Percentiles rank a stretch among this genome's conserved stretches.
Conservation (phyloP, 2,888 invertebrate genomes). For the Rhingia rostrata region DNA sequence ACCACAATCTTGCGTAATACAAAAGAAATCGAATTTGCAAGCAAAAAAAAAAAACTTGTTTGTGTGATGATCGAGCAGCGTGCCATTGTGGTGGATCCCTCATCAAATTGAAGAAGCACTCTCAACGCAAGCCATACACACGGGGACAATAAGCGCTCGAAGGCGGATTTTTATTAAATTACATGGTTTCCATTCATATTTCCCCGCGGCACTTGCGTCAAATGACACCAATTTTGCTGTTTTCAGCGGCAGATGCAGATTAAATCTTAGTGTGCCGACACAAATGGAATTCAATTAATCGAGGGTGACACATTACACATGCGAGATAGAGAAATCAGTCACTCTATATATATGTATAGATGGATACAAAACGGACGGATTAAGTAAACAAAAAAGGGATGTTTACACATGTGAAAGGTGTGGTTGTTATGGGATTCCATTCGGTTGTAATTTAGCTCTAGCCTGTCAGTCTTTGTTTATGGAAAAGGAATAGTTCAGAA, state of each 20-base stretch:
- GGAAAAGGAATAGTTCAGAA: neutral
- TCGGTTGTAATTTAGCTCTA: neutral
- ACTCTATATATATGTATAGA: neutral
- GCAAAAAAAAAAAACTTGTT: slow-evolving; percentile 30
- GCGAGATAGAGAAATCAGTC: neutral
- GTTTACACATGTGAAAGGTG: slow-evolving; percentile 4
- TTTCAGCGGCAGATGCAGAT: slow-evolving; percentile 42
- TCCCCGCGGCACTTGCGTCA: slow-evolving; percentile 40
- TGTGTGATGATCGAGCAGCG: slow-evolving; percentile 17
- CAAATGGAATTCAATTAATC: slow-evolving; percentile 53
- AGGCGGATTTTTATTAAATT: slow-evolving; percentile 32
- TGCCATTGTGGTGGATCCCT: slow-evolving; percentile 20
- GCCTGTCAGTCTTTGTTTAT: slow-evolving; percentile 46
- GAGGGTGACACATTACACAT: slow-evolving; percentile 2
- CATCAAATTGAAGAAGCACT: slow-evolving; percentile 28
- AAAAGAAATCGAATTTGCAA: slow-evolving; percentile 53
- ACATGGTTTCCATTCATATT: neutral
- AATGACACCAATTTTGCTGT: slow-evolving; percentile 36
- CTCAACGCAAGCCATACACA: slow-evolving; percentile 10
- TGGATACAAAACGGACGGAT: neutral
- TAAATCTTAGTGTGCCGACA: slow-evolving; percentile 45
- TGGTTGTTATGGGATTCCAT: neutral
- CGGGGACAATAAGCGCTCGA: slow-evolving; percentile 4
- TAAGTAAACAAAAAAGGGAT: slow-evolving; percentile 17
- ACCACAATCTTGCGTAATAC: slow-evolving; percentile 55